Evolutionary conservation across 1,140 invertebrate genomes (phyloP).

Genomic region (Limonius californicus): DNA sequence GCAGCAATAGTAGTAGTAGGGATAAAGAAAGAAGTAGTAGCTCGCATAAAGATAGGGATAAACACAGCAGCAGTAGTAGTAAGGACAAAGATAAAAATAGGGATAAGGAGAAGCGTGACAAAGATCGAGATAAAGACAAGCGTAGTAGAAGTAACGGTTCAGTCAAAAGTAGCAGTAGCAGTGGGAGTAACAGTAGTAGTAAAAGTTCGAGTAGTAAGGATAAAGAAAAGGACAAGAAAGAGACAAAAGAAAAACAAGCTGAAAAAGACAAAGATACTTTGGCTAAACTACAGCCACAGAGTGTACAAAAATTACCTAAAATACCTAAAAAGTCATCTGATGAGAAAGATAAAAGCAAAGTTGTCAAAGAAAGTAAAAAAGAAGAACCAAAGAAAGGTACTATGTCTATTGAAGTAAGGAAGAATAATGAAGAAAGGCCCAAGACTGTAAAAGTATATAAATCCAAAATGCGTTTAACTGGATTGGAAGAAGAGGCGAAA

Average conservation of each 20-base stretch:
- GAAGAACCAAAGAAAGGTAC: constrained; percentile 65
- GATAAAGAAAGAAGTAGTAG: constrained; percentile 41
- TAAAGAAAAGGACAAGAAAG: constrained; percentile 47
- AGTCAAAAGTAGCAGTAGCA: constrained; percentile 37
- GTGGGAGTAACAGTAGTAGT: constrained; percentile 30
- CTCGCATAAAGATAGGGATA: constrained; percentile 37
- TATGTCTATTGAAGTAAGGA: constrained; percentile 74
- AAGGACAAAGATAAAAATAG: constrained; percentile 27
- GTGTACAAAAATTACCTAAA: constrained; percentile 67
- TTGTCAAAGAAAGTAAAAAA: constrained; percentile 35
- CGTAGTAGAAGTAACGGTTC: constrained; percentile 41
- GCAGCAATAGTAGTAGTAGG: constrained; percentile 37
- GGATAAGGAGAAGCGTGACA: constrained; percentile 28
- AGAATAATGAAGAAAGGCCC: constrained; percentile 60
- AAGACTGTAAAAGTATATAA: constrained; percentile 87
- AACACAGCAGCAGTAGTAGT: constrained; percentile 19
- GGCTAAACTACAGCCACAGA: constrained; percentile 61
- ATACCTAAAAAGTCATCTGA: constrained; percentile 64
- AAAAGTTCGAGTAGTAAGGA: constrained; percentile 40
- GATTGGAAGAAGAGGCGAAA: constrained; percentile 76
- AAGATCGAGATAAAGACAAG: constrained; percentile 42
- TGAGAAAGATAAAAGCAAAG: constrained; percentile 51
- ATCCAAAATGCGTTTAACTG: constrained; percentile 82
- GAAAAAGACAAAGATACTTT: constrained; percentile 66
- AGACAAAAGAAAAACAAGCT: constrained; percentile 50